Conservation (phyloP, 2,888 invertebrate species). For the Rotaria sp. region DNA sequence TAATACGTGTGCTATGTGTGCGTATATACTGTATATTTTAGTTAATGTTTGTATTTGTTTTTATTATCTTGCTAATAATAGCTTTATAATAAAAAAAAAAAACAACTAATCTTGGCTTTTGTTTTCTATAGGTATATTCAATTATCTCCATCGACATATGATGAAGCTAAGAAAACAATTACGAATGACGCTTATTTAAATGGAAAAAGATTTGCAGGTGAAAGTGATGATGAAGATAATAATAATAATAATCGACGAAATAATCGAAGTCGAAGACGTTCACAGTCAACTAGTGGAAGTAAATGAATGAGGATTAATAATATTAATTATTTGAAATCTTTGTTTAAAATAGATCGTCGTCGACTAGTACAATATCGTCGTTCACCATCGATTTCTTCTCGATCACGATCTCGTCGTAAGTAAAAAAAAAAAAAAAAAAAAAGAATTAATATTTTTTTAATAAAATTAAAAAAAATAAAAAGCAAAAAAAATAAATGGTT, state of each 20-base stretch:
- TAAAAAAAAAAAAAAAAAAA: too few relatives aligned
- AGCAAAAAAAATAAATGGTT: not conserved
- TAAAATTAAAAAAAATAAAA: not conserved
- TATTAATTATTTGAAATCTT: too few relatives aligned
- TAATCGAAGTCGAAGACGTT: not conserved
- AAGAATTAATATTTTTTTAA: not conserved
- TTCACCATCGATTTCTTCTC: not conserved
- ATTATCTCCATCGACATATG: conserved; percentile 16
- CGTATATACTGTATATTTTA: not conserved
- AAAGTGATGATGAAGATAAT: not conserved
- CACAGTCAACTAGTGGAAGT: not conserved
- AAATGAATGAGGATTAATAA: not conserved
- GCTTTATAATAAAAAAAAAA: too few relatives aligned
- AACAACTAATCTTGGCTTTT: too few relatives aligned
- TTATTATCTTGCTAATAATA: not conserved
- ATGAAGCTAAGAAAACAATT: not conserved
- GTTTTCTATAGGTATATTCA: not conserved
- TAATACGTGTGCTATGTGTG: not conserved
- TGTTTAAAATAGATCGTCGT: not conserved
- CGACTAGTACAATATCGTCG: not conserved
- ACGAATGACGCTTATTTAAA: not conserved
- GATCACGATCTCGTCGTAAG: not conserved
- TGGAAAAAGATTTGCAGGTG: not conserved
- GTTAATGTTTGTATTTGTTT: not conserved
- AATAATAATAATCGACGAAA: not conserved